A percentile compares a stretch with the other conserved stretches of the same genome.
These are phyloP conservation scores for Dryobota labecula DNA, from an alignment of 2,888 invertebrate genomes.

Conservation along the genomic window DNA sequence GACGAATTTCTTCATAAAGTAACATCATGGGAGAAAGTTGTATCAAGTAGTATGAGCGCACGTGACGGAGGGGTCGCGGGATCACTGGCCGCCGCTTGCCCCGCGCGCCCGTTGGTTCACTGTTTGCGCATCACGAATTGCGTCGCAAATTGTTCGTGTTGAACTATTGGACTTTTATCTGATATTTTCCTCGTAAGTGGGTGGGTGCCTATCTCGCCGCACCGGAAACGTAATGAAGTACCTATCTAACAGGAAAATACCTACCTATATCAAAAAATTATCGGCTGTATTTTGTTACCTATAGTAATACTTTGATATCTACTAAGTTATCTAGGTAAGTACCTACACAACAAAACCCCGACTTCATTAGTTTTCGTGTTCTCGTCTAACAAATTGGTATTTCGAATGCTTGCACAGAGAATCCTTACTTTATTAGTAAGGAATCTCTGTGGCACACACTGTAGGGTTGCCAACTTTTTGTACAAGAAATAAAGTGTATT, in stretches of 20 bases:
- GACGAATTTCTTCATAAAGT: neutral
- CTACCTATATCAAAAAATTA: neutral
- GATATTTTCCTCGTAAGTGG: neutral
- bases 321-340: too few relatives aligned
- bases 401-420: too few relatives aligned
- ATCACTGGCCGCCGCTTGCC: conserved; percentile 39
- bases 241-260: neutral
- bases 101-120: neutral
- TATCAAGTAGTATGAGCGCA: neutral
- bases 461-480: too few relatives aligned
- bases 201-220: neutral
- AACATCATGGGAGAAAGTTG: neutral
- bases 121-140: conserved; percentile 8
- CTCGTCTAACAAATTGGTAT: too few relatives aligned
- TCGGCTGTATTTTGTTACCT: neutral
- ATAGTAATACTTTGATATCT: neutral
- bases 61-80: conserved; percentile 31
- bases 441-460: too few relatives aligned
- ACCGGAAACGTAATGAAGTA: neutral
- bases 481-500: too few relatives aligned
- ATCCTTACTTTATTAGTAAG: too few relatives aligned
- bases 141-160: conserved; percentile 24
- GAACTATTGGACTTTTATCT: neutral
- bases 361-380: too few relatives aligned
- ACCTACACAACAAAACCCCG: too few relatives aligned